phyloP scores from a whole-genome alignment of 2,797 vertebrate genomes.

The Ciconia nigra region DNA sequence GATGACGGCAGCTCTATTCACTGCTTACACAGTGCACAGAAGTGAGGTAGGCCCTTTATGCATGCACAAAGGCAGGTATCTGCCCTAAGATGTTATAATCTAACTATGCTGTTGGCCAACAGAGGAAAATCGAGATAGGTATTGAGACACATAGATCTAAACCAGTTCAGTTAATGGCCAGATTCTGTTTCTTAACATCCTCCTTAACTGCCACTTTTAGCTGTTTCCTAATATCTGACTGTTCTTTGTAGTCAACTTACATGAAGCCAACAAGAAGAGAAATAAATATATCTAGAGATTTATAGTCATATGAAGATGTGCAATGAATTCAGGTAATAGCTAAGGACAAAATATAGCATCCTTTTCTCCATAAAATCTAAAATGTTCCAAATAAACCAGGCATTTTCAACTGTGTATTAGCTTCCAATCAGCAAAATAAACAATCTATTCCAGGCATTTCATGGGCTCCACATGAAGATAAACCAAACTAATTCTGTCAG shows the following conservation, averaged over 20 bases:
- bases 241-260: background rate
- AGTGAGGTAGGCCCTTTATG: background rate
- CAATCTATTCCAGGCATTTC: conserved; percentile 55
- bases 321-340: background rate
- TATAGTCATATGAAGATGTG: background rate
- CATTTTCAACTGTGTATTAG: conserved; percentile 43
- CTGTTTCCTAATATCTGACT: background rate
- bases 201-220: background rate
- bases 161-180: background rate
- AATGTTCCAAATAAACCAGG: conserved; percentile 18
- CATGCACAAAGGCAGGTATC: background rate
- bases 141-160: background rate
- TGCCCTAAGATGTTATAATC: background rate
- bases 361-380: background rate
- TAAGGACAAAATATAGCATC: background rate
- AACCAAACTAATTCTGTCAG: conserved; percentile 65
- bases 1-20: background rate
- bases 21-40: background rate
- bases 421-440: conserved; percentile 70
- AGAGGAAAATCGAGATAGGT: background rate
- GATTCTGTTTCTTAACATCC: background rate
- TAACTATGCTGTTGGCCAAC: background rate
- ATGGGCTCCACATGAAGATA: conserved; percentile 65
- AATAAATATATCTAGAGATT: background rate
- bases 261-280: background rate